A percentile compares a stretch with the other conserved stretches of the same genome.
phyloP scores from a whole-genome alignment of 2,797 vertebrate species.

The Carduelis carduelis region DNA sequence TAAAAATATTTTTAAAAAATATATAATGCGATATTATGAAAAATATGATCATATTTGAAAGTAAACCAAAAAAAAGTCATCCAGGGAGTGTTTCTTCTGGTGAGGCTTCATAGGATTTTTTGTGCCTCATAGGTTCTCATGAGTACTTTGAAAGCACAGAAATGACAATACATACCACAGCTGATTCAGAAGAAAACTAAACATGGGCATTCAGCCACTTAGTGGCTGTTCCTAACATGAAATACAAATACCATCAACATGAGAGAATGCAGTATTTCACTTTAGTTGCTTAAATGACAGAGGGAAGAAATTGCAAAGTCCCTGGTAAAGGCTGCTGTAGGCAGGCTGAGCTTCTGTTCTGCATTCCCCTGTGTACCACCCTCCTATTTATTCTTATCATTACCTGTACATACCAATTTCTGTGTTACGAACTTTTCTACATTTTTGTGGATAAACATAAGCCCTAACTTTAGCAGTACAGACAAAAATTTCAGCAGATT shows the following conservation, averaged over 20 bases:
- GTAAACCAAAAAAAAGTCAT: not conserved
- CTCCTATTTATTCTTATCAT: not conserved
- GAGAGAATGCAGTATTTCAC: not conserved
- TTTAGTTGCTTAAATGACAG: not conserved
- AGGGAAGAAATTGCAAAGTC: not conserved
- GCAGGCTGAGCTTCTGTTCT: not conserved
- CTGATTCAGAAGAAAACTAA: not conserved
- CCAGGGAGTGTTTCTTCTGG: not conserved
- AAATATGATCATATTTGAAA: not conserved
- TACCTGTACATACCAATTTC: not conserved
- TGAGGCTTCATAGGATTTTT: not conserved
- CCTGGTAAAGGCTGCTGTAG: not conserved
- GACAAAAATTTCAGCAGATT: not conserved
- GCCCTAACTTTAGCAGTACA: not conserved
- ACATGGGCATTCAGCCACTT: not conserved
- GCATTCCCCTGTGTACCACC: not conserved
- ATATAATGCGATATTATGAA: not conserved
- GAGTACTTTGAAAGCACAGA: not conserved
- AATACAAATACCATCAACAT: not conserved
- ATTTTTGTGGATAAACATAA: not conserved
- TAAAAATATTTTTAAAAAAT: not conserved
- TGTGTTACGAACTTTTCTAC: not conserved
- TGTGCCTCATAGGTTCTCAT: not conserved
- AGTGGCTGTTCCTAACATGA: not conserved
- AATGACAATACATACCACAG: fast-evolving